Evolutionary conservation across 2,888 invertebrate genomes (phyloP).

Genomic region (Panorpa germanica): DNA sequence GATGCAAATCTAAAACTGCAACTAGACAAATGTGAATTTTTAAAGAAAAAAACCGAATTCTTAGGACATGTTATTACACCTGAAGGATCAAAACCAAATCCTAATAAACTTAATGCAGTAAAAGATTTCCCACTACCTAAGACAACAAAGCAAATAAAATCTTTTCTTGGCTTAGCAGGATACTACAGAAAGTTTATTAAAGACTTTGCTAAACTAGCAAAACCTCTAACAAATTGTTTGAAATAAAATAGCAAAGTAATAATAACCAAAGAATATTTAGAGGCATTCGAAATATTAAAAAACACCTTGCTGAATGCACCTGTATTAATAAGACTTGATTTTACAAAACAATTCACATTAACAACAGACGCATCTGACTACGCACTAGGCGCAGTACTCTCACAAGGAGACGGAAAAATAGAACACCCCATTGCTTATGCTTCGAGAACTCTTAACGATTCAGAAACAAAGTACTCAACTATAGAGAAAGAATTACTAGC

Average conservation of each 20-base stretch:
- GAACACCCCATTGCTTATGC: conserved; percentile 10
- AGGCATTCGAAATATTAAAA: conserved; percentile 9
- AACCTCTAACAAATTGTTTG: conserved; percentile 8
- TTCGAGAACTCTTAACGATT: conserved; percentile 8
- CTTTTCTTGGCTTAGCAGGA: conserved; percentile 10
- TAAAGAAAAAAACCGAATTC: conserved; percentile 13
- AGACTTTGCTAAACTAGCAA: conserved; percentile 6
- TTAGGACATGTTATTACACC: conserved; percentile 15
- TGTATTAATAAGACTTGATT: conserved; percentile 11
- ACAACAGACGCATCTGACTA: conserved; percentile 11
- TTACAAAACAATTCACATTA: conserved; percentile 10
- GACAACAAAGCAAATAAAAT: conserved; percentile 11
- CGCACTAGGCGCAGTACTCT: conserved; percentile 10
- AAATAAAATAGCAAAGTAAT: conserved; percentile 10
- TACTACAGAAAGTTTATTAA: conserved; percentile 10
- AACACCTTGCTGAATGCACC: too few relatives aligned
- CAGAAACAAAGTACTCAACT: conserved; percentile 8
- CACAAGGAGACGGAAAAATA: conserved; percentile 5
- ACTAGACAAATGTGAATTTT: conserved; percentile 12
- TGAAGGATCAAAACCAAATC: conserved; percentile 14
- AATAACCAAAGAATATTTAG: too few relatives aligned
- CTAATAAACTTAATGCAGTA: conserved; percentile 11
- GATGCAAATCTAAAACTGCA: conserved; percentile 11
- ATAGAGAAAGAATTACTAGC: conserved; percentile 12
- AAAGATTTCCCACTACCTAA: conserved; percentile 12